Evolutionary conservation across 1,140 invertebrate genomes (phyloP), one percentile per base, ranked within the genome.

Genomic region (Cheumatopsyche charites): DNA sequence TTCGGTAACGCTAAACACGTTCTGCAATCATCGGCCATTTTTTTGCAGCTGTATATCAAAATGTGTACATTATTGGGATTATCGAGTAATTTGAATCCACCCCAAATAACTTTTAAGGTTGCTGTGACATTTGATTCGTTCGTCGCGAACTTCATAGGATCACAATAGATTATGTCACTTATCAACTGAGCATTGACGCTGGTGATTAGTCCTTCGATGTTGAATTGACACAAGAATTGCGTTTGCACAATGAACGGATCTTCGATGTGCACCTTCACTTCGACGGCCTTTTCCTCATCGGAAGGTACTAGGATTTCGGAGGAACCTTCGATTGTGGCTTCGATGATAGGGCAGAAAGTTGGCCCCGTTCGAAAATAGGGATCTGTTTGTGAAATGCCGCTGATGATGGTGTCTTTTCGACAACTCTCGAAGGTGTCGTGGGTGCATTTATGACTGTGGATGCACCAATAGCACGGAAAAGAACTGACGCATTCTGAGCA

Each of bases 21-120:
- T n/a, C 95, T 95, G 83, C 95, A 97, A 83, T 97, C 97, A 80
- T 96, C 93, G 9, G 95, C 94, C 94, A 97, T 97, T 80, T 95
- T 93, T 52, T 92, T 90, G 84, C 95, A 97, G 47, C 94, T 90
- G 83, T 96, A 97, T 75, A 84, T 85, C 78, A 85, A 85, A 86
- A 92, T 93, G 82, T 96, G 94, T 78, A 96, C 94, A 81, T 96
- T 94, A 81, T 96, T 91, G 0, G 95, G 95, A 86, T 97, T 97
- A 83, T 97, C 95, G 72, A 97, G 84, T 2, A 95, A 95, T 79
- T 96, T 97, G 0, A 92, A 95, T 4, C 94, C 94, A 73, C 94
- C 95, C 95, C 95, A 97, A 79, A 97, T 96, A 55, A 97, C 94
- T 69, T 94, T 95, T 83, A 97, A 97, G 1, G 94, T 93, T 29